Base-by-base conservation (phyloP, 1,140 invertebrate genomes). In the Samia ricini region DNA sequence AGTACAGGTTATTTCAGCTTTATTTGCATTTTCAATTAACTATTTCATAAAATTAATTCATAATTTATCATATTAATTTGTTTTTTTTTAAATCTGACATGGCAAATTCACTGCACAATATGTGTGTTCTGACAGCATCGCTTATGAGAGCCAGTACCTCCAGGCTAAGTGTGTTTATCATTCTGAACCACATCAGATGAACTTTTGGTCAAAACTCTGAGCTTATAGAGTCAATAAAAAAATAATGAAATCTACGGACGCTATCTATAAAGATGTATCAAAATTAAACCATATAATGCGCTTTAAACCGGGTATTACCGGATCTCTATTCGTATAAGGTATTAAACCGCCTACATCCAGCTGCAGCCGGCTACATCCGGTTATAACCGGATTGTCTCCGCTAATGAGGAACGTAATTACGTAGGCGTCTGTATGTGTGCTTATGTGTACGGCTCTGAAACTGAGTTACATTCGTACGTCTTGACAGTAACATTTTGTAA, bases 341-440 rank as follows among this genome's bases (percentile, higher is more conserved):
- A 29, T 56, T 29, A 56, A 56, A 29, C 54, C 52, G 20, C 20
- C 26, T 56, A 24, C 23, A 24, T 12, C 23, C 54, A 51, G 49
- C 49, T 51, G 49, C 49, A 51, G 49, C 49, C 49, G 49, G 49
- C 19, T 51, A 61, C 36, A 57, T 64, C 66, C 66, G 66, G 72
- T 57, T 68, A 71, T 66, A 68, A 65, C 63, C 61, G 59, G 71
- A 56, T 50, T 68, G 61, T 71, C 64, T 60, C 64, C 69, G 66
- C 71, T 76, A 78, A 78, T 78, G 73, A 78, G 76, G 33, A 51
- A 19, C 64, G 73, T 72, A 72, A 78, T 78, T 73, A 74, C 69
- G 69, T 69, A 48, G 49, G 29, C 61, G 21, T 33, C n/a, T 42
- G n/a, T n/a, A n/a, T n/a, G n/a, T n/a, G n/a, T n/a, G n/a, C n/a